Percentiles rank a stretch among this genome's conserved stretches.
Evolutionary conservation across 2,797 vertebrate species (phyloP).

Genomic region (Botia kubotai): DNA sequence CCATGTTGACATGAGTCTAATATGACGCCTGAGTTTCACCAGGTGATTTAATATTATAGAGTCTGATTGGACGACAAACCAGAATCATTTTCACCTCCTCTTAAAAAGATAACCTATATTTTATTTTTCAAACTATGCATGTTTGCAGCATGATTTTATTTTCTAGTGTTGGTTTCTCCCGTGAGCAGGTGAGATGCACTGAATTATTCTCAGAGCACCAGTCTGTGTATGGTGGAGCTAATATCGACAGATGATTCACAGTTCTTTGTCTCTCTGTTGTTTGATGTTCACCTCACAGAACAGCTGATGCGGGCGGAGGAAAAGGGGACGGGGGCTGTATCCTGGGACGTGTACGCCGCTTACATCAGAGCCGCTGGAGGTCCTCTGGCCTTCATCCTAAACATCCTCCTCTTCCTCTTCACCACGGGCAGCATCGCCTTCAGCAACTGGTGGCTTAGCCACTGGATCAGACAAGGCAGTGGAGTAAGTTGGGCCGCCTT

Average conservation of each 20-base stretch:
- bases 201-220: constrained; percentile 39
- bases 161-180: background rate
- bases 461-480: constrained; percentile 85
- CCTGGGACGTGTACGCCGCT: constrained; percentile 77
- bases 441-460: constrained; percentile 87
- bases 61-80: background rate
- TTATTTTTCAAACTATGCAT: background rate
- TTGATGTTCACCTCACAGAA: constrained; percentile 62
- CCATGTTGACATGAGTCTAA: too few species aligned
- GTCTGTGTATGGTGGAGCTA: constrained; percentile 34
- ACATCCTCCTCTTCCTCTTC: constrained; percentile 80
- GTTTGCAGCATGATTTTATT: background rate
- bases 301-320: constrained; percentile 82
- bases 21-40: background rate
- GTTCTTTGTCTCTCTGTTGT: constrained; percentile 32
- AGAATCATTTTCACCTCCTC: background rate
- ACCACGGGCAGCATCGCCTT: constrained; percentile 84
- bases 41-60: background rate
- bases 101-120: background rate
- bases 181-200: background rate
- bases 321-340: constrained; percentile 77
- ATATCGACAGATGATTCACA: constrained; percentile 28
- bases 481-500: constrained; percentile 75
- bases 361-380: constrained; percentile 87
- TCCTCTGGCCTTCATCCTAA: constrained; percentile 74